These are phyloP conservation scores for Halictus ligatus DNA, from an alignment of 2,888 invertebrate genomes.

Conservation along the genomic window DNA sequence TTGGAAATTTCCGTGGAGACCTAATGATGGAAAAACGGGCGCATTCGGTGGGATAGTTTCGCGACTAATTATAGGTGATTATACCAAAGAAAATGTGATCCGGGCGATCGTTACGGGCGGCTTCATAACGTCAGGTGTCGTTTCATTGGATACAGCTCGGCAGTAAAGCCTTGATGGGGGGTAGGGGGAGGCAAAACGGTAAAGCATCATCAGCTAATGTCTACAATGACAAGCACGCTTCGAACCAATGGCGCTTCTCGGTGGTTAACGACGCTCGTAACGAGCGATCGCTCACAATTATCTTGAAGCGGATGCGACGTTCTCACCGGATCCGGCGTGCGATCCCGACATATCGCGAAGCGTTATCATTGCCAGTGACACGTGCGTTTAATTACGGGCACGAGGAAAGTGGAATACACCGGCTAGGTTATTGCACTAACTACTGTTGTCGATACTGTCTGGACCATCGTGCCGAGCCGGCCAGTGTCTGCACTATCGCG, in stretches of 20 bases:
- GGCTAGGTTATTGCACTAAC: constrained; percentile 58
- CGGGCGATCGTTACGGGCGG: neutral
- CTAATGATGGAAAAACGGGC: neutral
- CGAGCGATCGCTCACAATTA: constrained; percentile 69
- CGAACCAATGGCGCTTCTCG: constrained; percentile 48
- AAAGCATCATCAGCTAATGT: constrained; percentile 60
- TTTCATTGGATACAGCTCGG: constrained; percentile 10
- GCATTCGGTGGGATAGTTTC: neutral
- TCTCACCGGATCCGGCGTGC: constrained; percentile 34
- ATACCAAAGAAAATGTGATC: neutral
- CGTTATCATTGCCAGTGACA: constrained; percentile 57
- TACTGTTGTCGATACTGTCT: constrained; percentile 42
- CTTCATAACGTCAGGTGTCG: constrained; percentile 11
- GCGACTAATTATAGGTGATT: constrained; percentile 1
- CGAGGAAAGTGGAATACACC: constrained; percentile 48
- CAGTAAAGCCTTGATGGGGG: constrained; percentile 28
- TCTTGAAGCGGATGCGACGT: constrained; percentile 58
- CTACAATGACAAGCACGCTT: constrained; percentile 58
- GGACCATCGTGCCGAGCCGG: neutral
- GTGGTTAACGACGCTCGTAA: constrained; percentile 65
- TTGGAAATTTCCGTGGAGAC: no score
- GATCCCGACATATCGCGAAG: constrained; percentile 54
- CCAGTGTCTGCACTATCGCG: neutral
- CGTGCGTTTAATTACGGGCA: constrained; percentile 66
- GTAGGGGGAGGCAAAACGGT: constrained; percentile 29